Evolutionary conservation across 2,113 vertebrate species (phyloP), one percentile per base, ranked within the genome.

Genomic region (Nipponia nippon): DNA sequence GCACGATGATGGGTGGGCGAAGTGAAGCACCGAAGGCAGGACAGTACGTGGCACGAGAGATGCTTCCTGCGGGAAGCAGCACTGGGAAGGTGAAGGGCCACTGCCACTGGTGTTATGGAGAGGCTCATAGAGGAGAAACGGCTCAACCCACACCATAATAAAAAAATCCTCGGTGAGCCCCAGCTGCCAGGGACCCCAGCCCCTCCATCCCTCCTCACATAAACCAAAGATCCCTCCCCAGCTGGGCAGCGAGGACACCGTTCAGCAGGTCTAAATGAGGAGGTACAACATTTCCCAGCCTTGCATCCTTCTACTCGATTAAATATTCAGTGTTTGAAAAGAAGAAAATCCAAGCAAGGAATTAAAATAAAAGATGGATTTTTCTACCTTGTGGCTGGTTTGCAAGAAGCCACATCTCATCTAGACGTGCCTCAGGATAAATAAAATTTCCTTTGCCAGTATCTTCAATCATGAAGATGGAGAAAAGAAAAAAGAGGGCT

Each of bases 51-150:
- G 50, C 38, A 70, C 1, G 2, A 38, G 87, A 78, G 70, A 30
- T 3, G 18, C 32, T 87, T 47, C 46, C 67, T 40, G 69, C 0
- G 0, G 69, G 69, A 25, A 44, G n/a, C 1, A 0, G 72, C 69
- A 1, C 58, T 1, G 3, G 58, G 40, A 56, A 46, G 61, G 65
- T 0, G 23, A 78, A 78, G 40, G 55, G 40, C 8, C 20, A 3
- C 23, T 23, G 22, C 42, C 29, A 11, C 20, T 52, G 49, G 62
- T 36, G 34, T 25, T n/a, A 23, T 2, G 32, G 79, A 79, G 47
- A 67, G 46, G 52, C 30, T 66, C 36, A 19, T 0, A 4, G 63
- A 44, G 53, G 58, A 59, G n/a, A 72, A 90, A 30, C 27, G 69
- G 47, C 66, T 56, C 63, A 58, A 50, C 13, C 10, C 81, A 61